Evolutionary conservation across 1,140 invertebrate genomes (phyloP).

Genomic region (Stratiolaelaps scimitus): DNA sequence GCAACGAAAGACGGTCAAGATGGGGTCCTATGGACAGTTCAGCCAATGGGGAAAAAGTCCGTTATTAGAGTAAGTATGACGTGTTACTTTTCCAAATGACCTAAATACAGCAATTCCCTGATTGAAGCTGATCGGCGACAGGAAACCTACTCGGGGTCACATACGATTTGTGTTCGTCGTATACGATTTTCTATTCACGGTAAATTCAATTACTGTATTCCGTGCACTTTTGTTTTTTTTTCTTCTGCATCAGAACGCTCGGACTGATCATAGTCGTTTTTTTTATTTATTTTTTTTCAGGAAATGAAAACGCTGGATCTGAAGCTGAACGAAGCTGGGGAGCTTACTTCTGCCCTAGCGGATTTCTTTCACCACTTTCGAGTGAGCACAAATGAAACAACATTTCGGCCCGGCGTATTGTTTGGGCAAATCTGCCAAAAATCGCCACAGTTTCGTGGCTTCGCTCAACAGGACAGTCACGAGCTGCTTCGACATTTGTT

Average conservation of each 20-base stretch:
- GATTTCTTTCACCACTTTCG: conserved; percentile 57
- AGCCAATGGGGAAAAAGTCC: conserved; percentile 20
- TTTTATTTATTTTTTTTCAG: conserved; percentile 41
- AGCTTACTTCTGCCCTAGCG: conserved; percentile 53
- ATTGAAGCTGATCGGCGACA: too few species aligned
- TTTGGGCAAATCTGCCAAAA: conserved; percentile 61
- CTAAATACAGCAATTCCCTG: too few species aligned
- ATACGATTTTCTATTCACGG: too few species aligned
- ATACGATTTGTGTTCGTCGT: too few species aligned
- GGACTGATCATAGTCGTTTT: conserved; percentile 36
- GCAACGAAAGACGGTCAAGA: neutral
- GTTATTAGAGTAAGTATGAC: conserved; percentile 2
- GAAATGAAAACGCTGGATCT: conserved; percentile 45
- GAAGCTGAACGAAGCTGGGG: conserved; percentile 54
- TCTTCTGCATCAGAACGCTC: neutral
- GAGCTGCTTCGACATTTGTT: conserved; percentile 77
- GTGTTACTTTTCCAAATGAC: too few species aligned
- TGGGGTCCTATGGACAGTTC: conserved; percentile 2
- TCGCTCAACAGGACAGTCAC: conserved; percentile 89
- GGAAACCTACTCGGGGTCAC: too few species aligned
- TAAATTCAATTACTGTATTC: too few species aligned
- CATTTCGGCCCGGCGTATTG: conserved; percentile 54
- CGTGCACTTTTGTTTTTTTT: too few species aligned
- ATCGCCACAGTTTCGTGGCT: conserved; percentile 71
- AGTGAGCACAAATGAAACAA: conserved; percentile 38